Evolutionary conservation across 2,888 invertebrate species (phyloP), one percentile per base, ranked within the genome.

Genomic region (Andrena minutula): DNA sequence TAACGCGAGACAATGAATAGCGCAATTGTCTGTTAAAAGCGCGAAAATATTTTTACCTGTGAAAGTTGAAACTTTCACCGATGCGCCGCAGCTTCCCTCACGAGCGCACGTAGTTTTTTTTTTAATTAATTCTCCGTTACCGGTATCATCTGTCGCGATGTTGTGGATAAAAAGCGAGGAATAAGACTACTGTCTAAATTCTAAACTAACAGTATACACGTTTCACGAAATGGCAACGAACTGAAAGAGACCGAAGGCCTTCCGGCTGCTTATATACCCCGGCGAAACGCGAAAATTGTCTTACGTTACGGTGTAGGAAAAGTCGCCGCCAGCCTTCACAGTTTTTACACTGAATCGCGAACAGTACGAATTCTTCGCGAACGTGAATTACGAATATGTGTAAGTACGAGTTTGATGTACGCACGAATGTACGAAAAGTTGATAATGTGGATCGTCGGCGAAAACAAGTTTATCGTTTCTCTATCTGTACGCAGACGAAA

Each of bases 271-370:
- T 87, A 86, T 87, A 87, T 88, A 87, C 65, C 20, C 75, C 58
- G 71, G 51, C 35, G 76, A 68, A 61, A 28, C 10, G 63, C 49
- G 64, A 68, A 86, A 75, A 72, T 74, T 78, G 51, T 72, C 72
- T 81, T 60, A 30, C 66, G 47, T 66, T 49, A 56, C 23, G 23
- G 58, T 10, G 65, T 56, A 64, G 79, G 81, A 88, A 88, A 88
- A 88, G 83, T 87, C 23, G 28, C 47, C n/a, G 63, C 63, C 82
- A 89, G 80, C 88, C 88, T 88, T 88, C 88, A 58, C 35, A 78
- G 79, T 89, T 88, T 89, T 89, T 89, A n/a, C 30, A 12, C 28
- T n/a, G 23, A 26, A 61, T 56, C 65, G 64, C 20, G 23, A 61
- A 74, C 26, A 61, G 51, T 58, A 68, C 28, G 10, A 47, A 79